These are phyloP conservation scores for Bombus turneri DNA, from an alignment of 1,140 invertebrate species.

Conservation along the genomic window DNA sequence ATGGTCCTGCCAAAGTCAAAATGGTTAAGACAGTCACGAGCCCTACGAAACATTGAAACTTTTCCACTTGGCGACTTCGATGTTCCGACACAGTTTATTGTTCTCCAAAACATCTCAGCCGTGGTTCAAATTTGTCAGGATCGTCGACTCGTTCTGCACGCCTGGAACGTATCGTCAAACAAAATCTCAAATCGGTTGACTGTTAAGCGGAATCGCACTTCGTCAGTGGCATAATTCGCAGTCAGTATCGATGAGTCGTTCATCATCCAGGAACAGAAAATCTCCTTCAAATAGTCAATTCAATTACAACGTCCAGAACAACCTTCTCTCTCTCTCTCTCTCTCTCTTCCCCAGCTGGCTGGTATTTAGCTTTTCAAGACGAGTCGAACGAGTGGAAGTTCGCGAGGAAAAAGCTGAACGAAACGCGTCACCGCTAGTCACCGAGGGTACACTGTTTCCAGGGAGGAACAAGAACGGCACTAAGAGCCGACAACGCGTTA, in stretches of 20 bases:
- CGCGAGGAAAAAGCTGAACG: not conserved
- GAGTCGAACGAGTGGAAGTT: not conserved
- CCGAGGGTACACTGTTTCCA: conserved; percentile 29
- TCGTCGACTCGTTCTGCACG: not conserved
- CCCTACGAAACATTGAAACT: not conserved
- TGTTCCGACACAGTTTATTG: not conserved
- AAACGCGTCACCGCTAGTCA: not conserved
- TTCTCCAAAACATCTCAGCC: not conserved
- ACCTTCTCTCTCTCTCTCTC: not conserved
- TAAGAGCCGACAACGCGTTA: not conserved
- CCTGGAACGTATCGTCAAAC: not conserved
- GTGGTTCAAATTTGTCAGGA: not conserved
- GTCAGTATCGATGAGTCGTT: not conserved
- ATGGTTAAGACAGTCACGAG: not conserved
- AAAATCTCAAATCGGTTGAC: not conserved
- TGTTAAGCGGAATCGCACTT: not conserved
- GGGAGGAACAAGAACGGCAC: not conserved
- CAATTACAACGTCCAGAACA: not conserved
- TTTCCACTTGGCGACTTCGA: not conserved
- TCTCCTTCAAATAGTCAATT: not conserved
- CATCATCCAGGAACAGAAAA: not conserved
- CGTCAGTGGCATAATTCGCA: not conserved
- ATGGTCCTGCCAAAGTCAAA: not conserved
- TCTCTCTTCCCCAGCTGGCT: not conserved
- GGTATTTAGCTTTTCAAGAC: not conserved